These are phyloP conservation scores for Zaprionus davidi DNA, from an alignment of 1,140 invertebrate species.

Conservation along the genomic window DNA sequence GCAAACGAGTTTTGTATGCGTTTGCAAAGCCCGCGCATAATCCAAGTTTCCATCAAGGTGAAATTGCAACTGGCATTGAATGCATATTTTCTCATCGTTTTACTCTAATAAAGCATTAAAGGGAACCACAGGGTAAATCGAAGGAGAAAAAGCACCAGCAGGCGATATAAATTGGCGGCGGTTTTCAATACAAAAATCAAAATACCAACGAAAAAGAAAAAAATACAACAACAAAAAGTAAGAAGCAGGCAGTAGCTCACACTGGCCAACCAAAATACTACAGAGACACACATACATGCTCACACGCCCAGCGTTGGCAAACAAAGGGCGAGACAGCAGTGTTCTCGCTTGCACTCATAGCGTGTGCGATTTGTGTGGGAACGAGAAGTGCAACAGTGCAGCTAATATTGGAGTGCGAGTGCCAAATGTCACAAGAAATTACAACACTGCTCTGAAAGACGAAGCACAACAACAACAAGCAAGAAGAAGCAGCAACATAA, in stretches of 20 bases:
- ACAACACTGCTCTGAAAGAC: constrained; percentile 72
- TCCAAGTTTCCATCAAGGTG: constrained; percentile 50
- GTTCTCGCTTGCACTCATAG: constrained; percentile 27
- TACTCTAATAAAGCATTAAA: constrained; percentile 16
- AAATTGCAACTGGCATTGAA: constrained; percentile 51
- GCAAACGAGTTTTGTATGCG: constrained; percentile 59
- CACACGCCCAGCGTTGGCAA: constrained; percentile 35
- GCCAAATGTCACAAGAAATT: constrained; percentile 80
- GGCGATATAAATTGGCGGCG: constrained; percentile 63
- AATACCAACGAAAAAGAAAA: constrained; percentile 42
- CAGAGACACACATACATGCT: constrained; percentile 18
- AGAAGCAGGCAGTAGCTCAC: constrained; percentile 32
- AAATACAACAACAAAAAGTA: constrained; percentile 40
- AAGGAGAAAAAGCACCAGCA: constrained; percentile 15
- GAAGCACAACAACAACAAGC: constrained; percentile 48
- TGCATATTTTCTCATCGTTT: constrained; percentile 25
- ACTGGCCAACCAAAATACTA: constrained; percentile 43
- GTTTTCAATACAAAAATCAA: constrained; percentile 66
- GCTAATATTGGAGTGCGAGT: constrained; percentile 55
- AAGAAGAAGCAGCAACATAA: constrained; percentile 65
- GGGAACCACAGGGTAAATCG: constrained; percentile 2
- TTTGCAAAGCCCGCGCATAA: constrained; percentile 52
- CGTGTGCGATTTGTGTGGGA: constrained; percentile 6
- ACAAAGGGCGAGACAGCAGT: constrained; percentile 39
- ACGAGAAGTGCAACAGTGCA: constrained; percentile 24